These are phyloP conservation scores for Cisticola juncidis DNA, from an alignment of 2,113 vertebrate species.

Conservation along the genomic window DNA sequence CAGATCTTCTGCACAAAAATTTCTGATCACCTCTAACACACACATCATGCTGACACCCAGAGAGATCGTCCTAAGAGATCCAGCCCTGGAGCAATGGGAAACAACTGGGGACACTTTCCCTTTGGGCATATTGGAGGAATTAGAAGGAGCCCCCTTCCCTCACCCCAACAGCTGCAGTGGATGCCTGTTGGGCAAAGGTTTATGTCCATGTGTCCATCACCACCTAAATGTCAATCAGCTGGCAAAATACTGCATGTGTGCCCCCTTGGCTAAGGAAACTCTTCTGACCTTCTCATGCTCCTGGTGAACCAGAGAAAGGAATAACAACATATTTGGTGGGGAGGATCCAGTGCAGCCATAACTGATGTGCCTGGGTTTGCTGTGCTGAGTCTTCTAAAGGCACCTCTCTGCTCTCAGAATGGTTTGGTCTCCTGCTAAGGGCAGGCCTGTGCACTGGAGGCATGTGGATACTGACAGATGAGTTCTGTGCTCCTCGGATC, in stretches of 20 bases:
- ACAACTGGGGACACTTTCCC: not conserved
- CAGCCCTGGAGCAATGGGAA: not conserved
- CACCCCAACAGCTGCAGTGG: not conserved
- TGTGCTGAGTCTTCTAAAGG: not conserved
- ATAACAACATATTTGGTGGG: not conserved
- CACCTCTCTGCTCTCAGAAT: not conserved
- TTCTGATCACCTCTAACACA: not conserved
- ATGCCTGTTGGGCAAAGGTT: not conserved
- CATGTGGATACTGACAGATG: accelerated
- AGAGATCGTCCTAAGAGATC: not conserved
- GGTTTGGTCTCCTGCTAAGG: not conserved
- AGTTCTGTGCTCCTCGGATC: not conserved
- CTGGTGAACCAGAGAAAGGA: not conserved
- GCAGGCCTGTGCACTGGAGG: not conserved
- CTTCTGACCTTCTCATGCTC: not conserved
- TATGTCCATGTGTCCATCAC: not conserved
- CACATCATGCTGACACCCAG: not conserved
- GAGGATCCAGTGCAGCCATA: not conserved
- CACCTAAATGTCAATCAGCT: not conserved
- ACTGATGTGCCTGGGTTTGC: not conserved
- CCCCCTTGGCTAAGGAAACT: not conserved
- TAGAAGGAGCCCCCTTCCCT: not conserved
- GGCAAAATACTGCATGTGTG: not conserved
- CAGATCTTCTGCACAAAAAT: not conserved
- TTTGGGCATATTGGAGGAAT: not conserved